Base-by-base conservation (phyloP, 2,113 vertebrate species). In the Nyctibius bracteatus region DNA sequence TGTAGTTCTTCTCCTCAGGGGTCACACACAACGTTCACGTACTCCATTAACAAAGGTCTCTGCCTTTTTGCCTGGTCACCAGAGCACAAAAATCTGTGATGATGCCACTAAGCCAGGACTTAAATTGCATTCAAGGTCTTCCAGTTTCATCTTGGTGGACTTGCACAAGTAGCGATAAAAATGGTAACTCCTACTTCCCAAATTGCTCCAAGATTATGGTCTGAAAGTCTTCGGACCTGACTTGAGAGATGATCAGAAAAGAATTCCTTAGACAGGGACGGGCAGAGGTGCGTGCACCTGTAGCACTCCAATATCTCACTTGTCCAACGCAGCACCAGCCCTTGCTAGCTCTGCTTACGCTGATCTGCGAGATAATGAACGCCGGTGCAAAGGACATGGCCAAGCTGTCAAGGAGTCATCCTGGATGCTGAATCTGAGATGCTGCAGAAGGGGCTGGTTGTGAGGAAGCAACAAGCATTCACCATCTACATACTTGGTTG, bases 341-440 rank as follows among this genome's bases (percentile, higher is more conserved):
- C 81, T 63, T 10, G 9, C 19, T 5, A 31, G 51, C 75, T 28
- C 11, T 2, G 46, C 41, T 47, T 8, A 0, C 0, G 4, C 79
- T 28, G 51, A 8, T 4, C 57, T 19, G 35, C 44, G 39, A 4
- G 9, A 1, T 2, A 12, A 35, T 0, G 5, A 44, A 24, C 9
- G 1, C 4, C 0, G 2, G 5, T 1, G n/a, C 10, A 15, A 18
- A 17, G 78, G 68, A 3, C 0, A 9, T 4, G 54, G 63, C 52
- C 27, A 8, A 14, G 10, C 13, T 41, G 23, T 21, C 52, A 19
- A 1, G 16, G 51, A 46, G 5, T 31, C 41, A 20, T 14, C 51
- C 24, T 21, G 31, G 47, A 6, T 31, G 68, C 62, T 12, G 55
- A 27, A 35, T 6, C 1, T 1, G 44, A 88, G 80, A 4, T 0